Percentiles rank a stretch among this genome's conserved stretches.
These are phyloP conservation scores for Calypte anna DNA, from an alignment of 2,113 vertebrate species.

Conservation along the genomic window DNA sequence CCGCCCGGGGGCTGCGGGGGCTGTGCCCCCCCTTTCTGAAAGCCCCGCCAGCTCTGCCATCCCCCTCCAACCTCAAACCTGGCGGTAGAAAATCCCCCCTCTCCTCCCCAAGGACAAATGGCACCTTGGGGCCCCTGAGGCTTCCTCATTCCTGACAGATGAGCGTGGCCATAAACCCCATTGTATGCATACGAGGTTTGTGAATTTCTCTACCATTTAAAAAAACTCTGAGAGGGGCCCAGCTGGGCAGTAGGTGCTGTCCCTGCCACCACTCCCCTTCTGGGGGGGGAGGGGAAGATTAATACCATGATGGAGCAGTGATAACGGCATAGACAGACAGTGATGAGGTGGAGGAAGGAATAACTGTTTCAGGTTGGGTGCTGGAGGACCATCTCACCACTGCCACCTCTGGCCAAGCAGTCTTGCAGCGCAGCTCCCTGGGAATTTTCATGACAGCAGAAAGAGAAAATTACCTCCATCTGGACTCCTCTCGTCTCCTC, in stretches of 20 bases:
- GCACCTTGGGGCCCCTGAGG: neutral
- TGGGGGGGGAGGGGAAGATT: neutral
- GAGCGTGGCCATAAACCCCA: neutral
- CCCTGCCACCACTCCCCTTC: neutral
- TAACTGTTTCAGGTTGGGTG: neutral
- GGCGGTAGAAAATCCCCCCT: neutral
- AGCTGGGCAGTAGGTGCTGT: neutral
- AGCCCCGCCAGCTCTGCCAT: neutral
- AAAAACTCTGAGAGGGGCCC: neutral
- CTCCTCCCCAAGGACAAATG: neutral
- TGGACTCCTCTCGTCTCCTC: neutral
- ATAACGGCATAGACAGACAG: neutral
- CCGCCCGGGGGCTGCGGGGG: rapidly evolving
- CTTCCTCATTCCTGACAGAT: conserved; percentile 36
- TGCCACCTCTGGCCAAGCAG: neutral
- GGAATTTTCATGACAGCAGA: neutral
- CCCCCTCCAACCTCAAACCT: neutral
- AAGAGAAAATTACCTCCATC: neutral
- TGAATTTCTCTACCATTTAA: neutral
- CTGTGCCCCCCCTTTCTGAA: neutral
- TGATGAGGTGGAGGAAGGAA: neutral
- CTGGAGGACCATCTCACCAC: rapidly evolving
- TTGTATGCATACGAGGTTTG: neutral
- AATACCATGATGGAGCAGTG: neutral
- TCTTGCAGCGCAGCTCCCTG: neutral